phyloP scores from a whole-genome alignment of 2,888 invertebrate genomes.

The Eristalis pertinax region DNA sequence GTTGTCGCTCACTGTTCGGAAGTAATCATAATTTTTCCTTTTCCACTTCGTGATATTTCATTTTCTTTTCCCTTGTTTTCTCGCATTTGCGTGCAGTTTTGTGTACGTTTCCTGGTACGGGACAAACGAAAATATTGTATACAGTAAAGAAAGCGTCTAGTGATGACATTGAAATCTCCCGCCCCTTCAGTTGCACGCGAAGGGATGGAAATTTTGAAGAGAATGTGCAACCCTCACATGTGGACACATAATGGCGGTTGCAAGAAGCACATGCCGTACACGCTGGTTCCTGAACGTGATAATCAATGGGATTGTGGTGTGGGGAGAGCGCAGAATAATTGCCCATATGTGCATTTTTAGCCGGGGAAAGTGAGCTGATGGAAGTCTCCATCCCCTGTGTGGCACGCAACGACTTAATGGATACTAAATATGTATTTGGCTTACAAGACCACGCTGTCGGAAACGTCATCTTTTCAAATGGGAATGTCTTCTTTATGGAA shows the following conservation, averaged over 20 bases:
- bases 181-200: slow-evolving; percentile 1
- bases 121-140: neutral
- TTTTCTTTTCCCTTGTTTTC: slow-evolving; percentile 35
- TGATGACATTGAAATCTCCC: slow-evolving; percentile 63
- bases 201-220: slow-evolving; percentile 36
- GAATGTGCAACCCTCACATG: slow-evolving; percentile 34
- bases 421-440: neutral
- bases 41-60: slow-evolving; percentile 45
- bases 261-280: slow-evolving; percentile 34
- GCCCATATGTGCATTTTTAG: slow-evolving; percentile 60
- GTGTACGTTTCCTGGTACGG: neutral
- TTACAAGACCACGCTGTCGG: neutral
- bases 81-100: slow-evolving; percentile 59
- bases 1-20: slow-evolving; percentile 1
- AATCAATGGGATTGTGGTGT: slow-evolving; percentile 45
- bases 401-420: neutral
- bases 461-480: neutral
- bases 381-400: neutral
- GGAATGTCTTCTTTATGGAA: neutral
- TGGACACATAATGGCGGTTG: slow-evolving; percentile 59
- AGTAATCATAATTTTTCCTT: slow-evolving; percentile 61
- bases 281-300: slow-evolving; percentile 23
- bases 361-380: slow-evolving; percentile 18
- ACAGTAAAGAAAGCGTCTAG: slow-evolving; percentile 35
- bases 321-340: slow-evolving; percentile 50